Percentiles rank a stretch among this genome's conserved stretches.
Conservation (phyloP, 2,113 vertebrate genomes). For the Panurus biarmicus region DNA sequence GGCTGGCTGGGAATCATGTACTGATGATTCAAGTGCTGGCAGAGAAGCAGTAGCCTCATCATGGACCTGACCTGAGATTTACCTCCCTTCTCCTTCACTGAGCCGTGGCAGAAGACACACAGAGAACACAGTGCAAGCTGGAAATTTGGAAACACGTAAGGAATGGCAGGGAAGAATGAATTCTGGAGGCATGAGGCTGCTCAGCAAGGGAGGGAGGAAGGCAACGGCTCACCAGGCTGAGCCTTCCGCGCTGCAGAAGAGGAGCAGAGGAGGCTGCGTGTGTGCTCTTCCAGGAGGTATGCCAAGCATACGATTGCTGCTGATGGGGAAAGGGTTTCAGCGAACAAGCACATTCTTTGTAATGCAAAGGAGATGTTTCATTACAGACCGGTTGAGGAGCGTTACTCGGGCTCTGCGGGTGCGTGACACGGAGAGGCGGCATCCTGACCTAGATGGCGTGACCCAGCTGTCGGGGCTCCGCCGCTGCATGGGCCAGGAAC, state of each 20-base stretch:
- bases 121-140: neutral
- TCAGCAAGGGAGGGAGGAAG: neutral
- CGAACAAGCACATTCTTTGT: neutral
- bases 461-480: neutral
- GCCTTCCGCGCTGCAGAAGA: neutral
- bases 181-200: neutral
- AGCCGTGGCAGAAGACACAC: neutral
- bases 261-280: neutral
- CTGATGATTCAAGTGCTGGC: too few relatives aligned
- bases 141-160: neutral
- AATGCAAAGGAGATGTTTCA: conserved; percentile 8
- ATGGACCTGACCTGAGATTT: neutral
- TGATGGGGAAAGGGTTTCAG: neutral
- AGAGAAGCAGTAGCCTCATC: neutral
- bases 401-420: neutral
- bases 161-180: neutral
- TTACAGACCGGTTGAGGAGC: neutral
- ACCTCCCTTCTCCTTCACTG: neutral
- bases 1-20: neutral
- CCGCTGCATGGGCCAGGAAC: neutral
- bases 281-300: neutral
- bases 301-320: neutral
- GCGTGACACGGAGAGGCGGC: neutral
- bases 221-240: neutral
- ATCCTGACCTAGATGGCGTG: neutral